phyloP scores from a whole-genome alignment of 2,113 vertebrate species.

The Onychorhynchus coronatus region DNA sequence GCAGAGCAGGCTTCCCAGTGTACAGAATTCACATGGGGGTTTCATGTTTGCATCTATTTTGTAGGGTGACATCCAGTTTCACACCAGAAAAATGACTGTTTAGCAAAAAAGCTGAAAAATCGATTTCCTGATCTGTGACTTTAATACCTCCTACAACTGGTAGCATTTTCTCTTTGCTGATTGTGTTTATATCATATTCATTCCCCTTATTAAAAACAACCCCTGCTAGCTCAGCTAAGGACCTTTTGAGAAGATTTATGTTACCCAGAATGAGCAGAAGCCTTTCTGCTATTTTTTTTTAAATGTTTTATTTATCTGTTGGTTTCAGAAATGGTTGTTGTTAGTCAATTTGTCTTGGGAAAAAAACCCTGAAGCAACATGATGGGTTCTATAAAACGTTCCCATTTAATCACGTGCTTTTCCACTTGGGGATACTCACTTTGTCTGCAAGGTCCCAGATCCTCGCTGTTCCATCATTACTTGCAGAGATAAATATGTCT shows the following conservation, averaged over 20 bases:
- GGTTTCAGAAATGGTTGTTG: neutral
- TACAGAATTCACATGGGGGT: neutral
- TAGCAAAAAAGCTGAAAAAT: neutral
- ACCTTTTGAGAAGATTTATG: neutral
- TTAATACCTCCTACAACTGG: neutral
- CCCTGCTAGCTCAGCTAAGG: neutral
- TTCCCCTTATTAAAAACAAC: neutral
- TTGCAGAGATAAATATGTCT: slow-evolving; percentile 92
- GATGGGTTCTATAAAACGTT: neutral
- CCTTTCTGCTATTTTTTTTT: neutral
- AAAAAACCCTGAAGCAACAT: neutral
- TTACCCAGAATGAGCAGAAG: neutral
- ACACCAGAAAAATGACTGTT: neutral
- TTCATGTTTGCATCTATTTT: neutral
- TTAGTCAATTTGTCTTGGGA: neutral
- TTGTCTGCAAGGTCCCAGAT: slow-evolving; percentile 97
- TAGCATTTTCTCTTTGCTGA: neutral
- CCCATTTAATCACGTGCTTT: fast-evolving
- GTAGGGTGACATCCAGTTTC: neutral
- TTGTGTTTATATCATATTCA: neutral
- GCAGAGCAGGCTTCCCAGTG: neutral
- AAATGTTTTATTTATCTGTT: neutral
- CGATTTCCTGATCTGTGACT: neutral
- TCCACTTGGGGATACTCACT: slow-evolving; percentile 63
- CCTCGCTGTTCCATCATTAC: slow-evolving; percentile 91